A percentile compares a stretch with the other conserved stretches of the same genome.
Conservation (phyloP, 2,888 invertebrate genomes). For the Gerosis bhagava region DNA sequence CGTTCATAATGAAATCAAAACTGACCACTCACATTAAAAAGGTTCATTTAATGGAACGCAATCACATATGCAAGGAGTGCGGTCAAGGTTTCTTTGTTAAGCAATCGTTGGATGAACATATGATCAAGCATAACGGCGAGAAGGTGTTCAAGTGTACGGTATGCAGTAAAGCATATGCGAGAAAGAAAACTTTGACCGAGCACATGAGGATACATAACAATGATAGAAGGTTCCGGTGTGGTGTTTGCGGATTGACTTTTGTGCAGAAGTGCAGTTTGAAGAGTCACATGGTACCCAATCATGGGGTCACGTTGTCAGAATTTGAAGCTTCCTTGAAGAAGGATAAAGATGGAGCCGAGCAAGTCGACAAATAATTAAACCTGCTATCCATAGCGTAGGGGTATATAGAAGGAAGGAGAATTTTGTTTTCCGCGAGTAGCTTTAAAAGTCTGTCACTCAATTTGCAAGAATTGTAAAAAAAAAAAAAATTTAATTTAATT, state of each 20-base stretch:
- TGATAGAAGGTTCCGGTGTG: slow-evolving; percentile 67
- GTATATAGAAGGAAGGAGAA: no score
- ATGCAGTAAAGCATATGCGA: slow-evolving; percentile 63
- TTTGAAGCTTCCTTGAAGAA: no score
- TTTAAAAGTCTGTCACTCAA: no score
- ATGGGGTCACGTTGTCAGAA: slow-evolving; percentile 59
- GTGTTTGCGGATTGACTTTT: slow-evolving; percentile 58
- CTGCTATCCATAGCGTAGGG: no score
- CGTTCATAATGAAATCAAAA: slow-evolving; percentile 65
- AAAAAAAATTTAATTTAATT: no score
- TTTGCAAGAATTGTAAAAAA: no score
- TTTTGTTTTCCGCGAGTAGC: no score
- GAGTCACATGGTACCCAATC: slow-evolving; percentile 69
- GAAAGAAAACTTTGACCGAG: slow-evolving; percentile 66
- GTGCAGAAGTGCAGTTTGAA: slow-evolving; percentile 67
- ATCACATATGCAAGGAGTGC: slow-evolving; percentile 65
- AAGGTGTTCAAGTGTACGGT: slow-evolving; percentile 62
- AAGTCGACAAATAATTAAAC: no score
- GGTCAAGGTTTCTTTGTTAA: slow-evolving; percentile 69
- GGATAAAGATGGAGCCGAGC: no score
- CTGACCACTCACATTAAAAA: slow-evolving; percentile 68
- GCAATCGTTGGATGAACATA: slow-evolving; percentile 65
- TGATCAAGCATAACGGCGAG: slow-evolving; percentile 69
- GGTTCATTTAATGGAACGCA: slow-evolving; percentile 68
- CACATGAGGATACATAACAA: slow-evolving; percentile 75